Conservation (phyloP, 2,888 invertebrate species). For the Pyralis farinalis region DNA sequence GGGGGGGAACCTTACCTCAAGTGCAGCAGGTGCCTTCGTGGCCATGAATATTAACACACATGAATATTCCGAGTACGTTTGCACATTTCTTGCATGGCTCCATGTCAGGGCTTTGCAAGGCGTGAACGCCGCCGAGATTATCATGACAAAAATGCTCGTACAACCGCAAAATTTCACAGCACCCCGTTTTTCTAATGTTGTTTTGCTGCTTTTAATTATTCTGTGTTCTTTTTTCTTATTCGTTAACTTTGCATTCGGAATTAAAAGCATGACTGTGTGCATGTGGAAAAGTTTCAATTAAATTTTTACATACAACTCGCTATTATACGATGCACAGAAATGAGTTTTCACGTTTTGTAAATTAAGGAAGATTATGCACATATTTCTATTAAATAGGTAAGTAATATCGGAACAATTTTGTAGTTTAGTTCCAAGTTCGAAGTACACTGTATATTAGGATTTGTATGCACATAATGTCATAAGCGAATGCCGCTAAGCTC, state of each 20-base stretch:
- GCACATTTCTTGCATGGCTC: slow-evolving; percentile 59
- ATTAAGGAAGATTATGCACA: too few species aligned
- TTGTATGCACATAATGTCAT: too few species aligned
- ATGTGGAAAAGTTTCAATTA: slow-evolving; percentile 8
- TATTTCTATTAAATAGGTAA: too few species aligned
- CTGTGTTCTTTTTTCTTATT: neutral
- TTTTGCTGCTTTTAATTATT: slow-evolving; percentile 10
- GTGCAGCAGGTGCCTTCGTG: slow-evolving; percentile 51
- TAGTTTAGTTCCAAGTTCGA: too few species aligned
- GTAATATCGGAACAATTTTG: too few species aligned
- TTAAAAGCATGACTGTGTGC: neutral
- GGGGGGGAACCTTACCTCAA: slow-evolving; percentile 33
- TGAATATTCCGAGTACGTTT: slow-evolving; percentile 69
- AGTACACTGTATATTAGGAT: too few species aligned
- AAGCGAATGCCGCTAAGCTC: too few species aligned
- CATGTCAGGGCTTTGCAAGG: slow-evolving; percentile 2
- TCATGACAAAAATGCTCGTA: slow-evolving; percentile 14
- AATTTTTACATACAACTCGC: neutral
- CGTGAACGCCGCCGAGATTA: slow-evolving; percentile 10
- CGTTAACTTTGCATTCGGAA: slow-evolving; percentile 3
- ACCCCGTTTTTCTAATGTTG: slow-evolving; percentile 10
- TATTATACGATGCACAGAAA: neutral
- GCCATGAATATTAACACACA: slow-evolving; percentile 72
- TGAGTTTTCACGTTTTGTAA: neutral
- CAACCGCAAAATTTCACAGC: slow-evolving; percentile 9